phyloP scores from a whole-genome alignment of 2,888 invertebrate genomes.

The Pterostichus niger region DNA sequence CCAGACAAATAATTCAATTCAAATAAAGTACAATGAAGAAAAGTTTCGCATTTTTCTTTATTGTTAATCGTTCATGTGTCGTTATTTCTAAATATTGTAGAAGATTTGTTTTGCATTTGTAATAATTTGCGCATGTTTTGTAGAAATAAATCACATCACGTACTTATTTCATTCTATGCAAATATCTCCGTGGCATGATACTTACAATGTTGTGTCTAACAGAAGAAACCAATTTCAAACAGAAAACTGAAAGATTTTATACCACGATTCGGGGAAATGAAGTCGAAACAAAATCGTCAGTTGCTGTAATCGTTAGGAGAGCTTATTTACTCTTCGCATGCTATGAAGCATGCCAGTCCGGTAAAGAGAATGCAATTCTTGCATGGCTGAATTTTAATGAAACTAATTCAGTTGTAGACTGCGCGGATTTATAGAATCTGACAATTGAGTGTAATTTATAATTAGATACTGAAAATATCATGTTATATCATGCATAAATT shows the following conservation, averaged over 20 bases:
- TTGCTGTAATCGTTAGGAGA: conserved; percentile 14
- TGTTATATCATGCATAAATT: no score
- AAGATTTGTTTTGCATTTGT: background rate
- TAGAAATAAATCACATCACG: background rate
- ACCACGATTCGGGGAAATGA: conserved; percentile 22
- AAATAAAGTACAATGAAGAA: background rate
- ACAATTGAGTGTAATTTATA: no score
- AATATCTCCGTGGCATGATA: conserved; percentile 25
- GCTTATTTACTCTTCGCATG: conserved; percentile 35
- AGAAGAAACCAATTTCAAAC: conserved; percentile 7
- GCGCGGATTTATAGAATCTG: no score
- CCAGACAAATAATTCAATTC: background rate
- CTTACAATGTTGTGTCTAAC: background rate
- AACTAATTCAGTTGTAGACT: background rate
- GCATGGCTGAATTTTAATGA: conserved; percentile 13
- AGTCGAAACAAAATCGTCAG: conserved; percentile 28
- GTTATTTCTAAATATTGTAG: no score
- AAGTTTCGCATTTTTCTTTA: no score
- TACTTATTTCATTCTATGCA: background rate
- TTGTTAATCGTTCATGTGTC: background rate
- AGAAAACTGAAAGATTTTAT: conserved; percentile 16
- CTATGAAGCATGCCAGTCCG: conserved; percentile 6
- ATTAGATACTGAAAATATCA: no score
- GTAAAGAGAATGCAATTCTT: conserved; percentile 8
- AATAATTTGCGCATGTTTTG: conserved; percentile 16